Evolutionary conservation across 2,888 invertebrate genomes (phyloP).

Genomic region (Pterobdella sp.): DNA sequence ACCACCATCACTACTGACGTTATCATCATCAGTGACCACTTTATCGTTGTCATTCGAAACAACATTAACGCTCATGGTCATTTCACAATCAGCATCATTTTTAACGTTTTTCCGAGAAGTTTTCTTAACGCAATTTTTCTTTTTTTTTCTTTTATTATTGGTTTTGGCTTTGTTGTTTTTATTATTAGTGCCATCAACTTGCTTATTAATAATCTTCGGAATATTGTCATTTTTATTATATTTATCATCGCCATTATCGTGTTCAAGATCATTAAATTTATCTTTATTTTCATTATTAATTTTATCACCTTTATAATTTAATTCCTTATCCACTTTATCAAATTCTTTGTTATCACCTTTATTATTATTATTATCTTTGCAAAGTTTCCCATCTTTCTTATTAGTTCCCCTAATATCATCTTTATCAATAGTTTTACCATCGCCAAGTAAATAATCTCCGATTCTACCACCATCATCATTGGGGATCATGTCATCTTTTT

Average conservation of each 20-base stretch:
- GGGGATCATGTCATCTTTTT: not conserved
- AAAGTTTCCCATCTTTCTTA: not conserved
- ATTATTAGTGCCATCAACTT: not conserved
- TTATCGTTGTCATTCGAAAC: not conserved
- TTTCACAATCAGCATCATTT: constrained; percentile 5
- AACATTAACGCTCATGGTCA: not conserved
- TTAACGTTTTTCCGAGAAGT: not conserved
- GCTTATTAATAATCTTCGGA: too few relatives aligned
- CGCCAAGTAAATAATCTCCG: too few relatives aligned
- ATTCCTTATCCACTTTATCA: not conserved
- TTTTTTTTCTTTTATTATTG: not conserved
- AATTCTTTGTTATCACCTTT: not conserved
- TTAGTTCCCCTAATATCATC: not conserved
- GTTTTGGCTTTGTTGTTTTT: not conserved
- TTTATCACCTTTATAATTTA: not conserved
- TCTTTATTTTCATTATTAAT: not conserved
- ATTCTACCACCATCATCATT: not conserved
- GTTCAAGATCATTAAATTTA: not conserved
- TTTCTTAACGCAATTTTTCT: not conserved
- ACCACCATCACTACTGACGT: not conserved
- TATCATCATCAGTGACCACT: not conserved
- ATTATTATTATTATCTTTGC: not conserved
- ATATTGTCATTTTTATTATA: not conserved
- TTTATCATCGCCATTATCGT: too few relatives aligned
- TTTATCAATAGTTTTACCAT: not conserved